Conservation (phyloP, 2,888 invertebrate species). For the Diarsia rubi region DNA sequence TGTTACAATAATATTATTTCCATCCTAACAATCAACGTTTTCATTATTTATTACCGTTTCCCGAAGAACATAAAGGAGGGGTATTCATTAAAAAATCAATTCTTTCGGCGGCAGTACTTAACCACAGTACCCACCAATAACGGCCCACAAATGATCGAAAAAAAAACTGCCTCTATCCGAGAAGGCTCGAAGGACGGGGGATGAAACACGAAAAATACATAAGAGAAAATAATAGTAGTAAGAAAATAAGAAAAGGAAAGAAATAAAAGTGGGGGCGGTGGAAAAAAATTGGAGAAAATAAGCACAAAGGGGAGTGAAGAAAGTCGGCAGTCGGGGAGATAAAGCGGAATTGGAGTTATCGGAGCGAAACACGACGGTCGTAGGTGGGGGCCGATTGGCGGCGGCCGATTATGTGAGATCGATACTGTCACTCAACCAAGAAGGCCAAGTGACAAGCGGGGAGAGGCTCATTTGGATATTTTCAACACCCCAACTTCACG, state of each 20-base stretch:
- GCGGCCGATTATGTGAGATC: constrained; percentile 88
- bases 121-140: constrained; percentile 87
- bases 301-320: constrained; percentile 89
- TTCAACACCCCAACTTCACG: too few relatives aligned
- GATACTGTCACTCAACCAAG: constrained; percentile 87
- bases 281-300: constrained; percentile 89
- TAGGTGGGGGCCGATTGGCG: constrained; percentile 83
- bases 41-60: constrained; percentile 82
- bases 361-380: constrained; percentile 85
- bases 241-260: constrained; percentile 86
- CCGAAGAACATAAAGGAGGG: constrained; percentile 78
- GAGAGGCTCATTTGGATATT: constrained; percentile 34
- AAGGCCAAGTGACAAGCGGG: constrained; percentile 60
- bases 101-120: constrained; percentile 81
- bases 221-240: constrained; percentile 89
- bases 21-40: constrained; percentile 70
- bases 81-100: constrained; percentile 88
- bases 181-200: constrained; percentile 76
- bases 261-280: constrained; percentile 87
- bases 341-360: constrained; percentile 91
- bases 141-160: constrained; percentile 87
- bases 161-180: constrained; percentile 79
- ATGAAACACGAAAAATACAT: constrained; percentile 89
- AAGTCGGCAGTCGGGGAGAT: constrained; percentile 87
- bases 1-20: constrained; percentile 63